Percentiles rank a stretch among this genome's conserved stretches.
phyloP scores from a whole-genome alignment of 2,113 vertebrate species.

The Platysteira castanea region DNA sequence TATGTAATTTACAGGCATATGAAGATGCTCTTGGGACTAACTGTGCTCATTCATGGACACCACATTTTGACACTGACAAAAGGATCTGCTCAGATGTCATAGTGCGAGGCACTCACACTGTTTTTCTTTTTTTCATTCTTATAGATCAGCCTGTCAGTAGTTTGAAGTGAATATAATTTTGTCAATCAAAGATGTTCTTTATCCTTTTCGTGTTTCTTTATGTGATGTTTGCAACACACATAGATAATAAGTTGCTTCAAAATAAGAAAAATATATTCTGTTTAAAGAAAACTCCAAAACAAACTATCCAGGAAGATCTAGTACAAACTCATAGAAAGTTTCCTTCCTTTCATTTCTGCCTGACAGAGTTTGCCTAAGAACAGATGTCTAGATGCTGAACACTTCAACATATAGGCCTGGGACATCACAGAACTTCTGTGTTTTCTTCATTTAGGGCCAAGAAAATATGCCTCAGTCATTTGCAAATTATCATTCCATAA shows the following conservation, averaged over 20 bases:
- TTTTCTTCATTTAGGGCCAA: background rate
- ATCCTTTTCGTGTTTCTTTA: background rate
- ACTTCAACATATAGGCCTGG: background rate
- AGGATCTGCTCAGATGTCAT: background rate
- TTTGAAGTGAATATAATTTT: background rate
- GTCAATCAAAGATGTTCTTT: background rate
- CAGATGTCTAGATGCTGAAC: background rate
- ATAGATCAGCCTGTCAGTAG: background rate
- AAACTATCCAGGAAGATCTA: background rate
- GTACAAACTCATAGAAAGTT: background rate
- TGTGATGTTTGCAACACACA: background rate
- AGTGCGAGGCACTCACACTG: accelerated
- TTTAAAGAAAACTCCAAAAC: background rate
- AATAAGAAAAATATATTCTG: background rate
- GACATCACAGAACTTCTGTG: background rate
- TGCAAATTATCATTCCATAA: background rate
- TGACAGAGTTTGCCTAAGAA: background rate
- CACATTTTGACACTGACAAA: background rate
- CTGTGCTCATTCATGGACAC: background rate
- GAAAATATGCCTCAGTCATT: background rate
- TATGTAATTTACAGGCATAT: background rate
- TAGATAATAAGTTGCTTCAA: background rate
- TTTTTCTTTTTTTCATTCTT: background rate
- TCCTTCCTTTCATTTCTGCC: background rate
- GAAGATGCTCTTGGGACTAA: background rate